Evolutionary conservation across 2,113 vertebrate genomes (phyloP).

Genomic region (Spilogale gracilis): DNA sequence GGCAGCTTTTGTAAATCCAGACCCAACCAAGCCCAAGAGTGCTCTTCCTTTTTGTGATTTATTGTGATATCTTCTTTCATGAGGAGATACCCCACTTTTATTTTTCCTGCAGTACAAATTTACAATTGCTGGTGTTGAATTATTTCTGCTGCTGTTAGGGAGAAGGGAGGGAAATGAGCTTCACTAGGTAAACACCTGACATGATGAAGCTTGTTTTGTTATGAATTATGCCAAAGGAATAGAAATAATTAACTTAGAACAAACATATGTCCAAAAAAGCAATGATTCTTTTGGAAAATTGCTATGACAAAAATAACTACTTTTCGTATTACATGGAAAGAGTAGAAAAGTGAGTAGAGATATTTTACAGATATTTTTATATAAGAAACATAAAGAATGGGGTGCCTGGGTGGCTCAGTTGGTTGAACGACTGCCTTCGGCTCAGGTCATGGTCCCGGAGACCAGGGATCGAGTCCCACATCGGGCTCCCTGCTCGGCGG

Average conservation of each 20-base stretch:
- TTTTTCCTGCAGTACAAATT: background rate
- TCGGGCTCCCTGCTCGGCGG: too few species aligned
- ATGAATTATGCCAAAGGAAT: conserved; percentile 43
- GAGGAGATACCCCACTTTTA: background rate
- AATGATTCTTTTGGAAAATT: background rate
- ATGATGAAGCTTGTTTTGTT: background rate
- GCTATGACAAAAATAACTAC: background rate
- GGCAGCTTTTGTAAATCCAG: background rate
- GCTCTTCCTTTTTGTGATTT: conserved; percentile 12
- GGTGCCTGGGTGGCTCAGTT: too few species aligned
- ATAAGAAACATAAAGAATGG: background rate
- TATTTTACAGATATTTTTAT: conserved; percentile 32
- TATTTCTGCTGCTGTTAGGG: background rate
- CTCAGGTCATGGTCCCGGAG: too few species aligned
- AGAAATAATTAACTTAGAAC: conserved; percentile 61
- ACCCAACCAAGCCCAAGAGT: background rate
- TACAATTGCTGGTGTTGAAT: conserved; percentile 15
- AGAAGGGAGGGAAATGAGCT: conserved; percentile 19
- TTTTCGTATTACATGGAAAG: background rate
- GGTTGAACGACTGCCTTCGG: too few species aligned
- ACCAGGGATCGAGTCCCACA: too few species aligned
- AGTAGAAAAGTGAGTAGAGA: background rate
- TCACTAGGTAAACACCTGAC: conserved; percentile 47
- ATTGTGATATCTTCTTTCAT: background rate
- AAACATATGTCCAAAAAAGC: conserved; percentile 27